Conservation (phyloP, 1,140 invertebrate species). For the Psix sp. region DNA sequence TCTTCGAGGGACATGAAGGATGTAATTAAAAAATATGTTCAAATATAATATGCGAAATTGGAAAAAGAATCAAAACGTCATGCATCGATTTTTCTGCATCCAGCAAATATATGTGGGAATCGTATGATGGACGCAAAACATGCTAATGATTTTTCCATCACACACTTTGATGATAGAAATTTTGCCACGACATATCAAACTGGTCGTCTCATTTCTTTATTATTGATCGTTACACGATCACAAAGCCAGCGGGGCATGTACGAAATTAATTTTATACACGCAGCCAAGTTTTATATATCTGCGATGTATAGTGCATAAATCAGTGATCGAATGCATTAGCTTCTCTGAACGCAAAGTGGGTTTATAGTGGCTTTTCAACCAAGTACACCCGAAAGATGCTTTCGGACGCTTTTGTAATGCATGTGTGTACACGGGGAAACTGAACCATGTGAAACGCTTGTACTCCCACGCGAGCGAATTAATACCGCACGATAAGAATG, state of each 20-base stretch:
- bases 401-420: slow-evolving; percentile 22
- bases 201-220: slow-evolving; percentile 56
- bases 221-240: slow-evolving; percentile 68
- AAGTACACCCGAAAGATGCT: slow-evolving; percentile 25
- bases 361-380: slow-evolving; percentile 58
- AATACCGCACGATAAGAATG: slow-evolving; percentile 63
- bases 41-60: background rate
- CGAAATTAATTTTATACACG: slow-evolving; percentile 75
- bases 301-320: slow-evolving; percentile 68
- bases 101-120: no score
- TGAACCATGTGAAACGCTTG: slow-evolving; percentile 7
- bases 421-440: slow-evolving; percentile 18
- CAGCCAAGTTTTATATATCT: slow-evolving; percentile 65
- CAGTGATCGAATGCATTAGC: slow-evolving; percentile 71
- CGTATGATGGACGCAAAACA: no score
- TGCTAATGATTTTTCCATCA: slow-evolving; percentile 12
- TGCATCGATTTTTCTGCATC: no score
- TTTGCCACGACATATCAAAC: slow-evolving; percentile 56
- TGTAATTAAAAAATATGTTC: background rate
- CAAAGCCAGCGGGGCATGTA: slow-evolving; percentile 65
- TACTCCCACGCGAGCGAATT: slow-evolving; percentile 69
- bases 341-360: slow-evolving; percentile 60
- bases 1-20: slow-evolving; percentile 25
- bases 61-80: no score
- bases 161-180: slow-evolving; percentile 27